Evolutionary conservation across 2,797 vertebrate species (phyloP), one percentile per base, ranked within the genome.

Genomic region (Peromyscus aztecus): DNA sequence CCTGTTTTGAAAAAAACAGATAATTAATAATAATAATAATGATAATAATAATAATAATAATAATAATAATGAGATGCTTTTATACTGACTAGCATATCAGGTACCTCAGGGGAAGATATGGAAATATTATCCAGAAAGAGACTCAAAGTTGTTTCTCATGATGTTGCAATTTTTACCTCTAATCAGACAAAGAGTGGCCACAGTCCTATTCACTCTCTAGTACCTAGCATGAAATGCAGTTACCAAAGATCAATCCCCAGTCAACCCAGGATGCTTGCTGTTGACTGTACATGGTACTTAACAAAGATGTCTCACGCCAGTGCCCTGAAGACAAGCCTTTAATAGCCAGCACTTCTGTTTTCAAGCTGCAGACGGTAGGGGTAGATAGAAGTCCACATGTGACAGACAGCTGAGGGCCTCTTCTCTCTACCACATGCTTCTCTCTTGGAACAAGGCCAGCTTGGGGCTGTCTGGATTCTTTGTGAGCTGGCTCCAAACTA

Each of bases 311-410:
- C 94, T 93, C 63, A 75, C 17, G 83, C 37, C 63, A 37, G 4
- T 90, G 67, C 49, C 59, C 76, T 14, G 13, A 92, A 94, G 88
- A 91, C 61, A 84, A 75, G 49, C 82, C 80, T 95, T 75, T 75
- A 29, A 59, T 52, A 86, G 55, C 57, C 34, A 49, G 10, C 37
- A 40, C 59, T 95, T 94, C 81, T 82, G 85, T 97, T 96, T 86
- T 65, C 96, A 91, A 63, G 80, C 82, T 91, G 92, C 65, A 94
- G 95, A 96, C 97, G 84, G 97, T 92, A 96, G 95, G 97, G 90
- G 93, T 97, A 97, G 96, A 94, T 97, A 95, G 91, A 96, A 97
- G 91, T 29, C 77, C 76, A 59, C n/a, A 65, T 92, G 89, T 94
- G 87, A 97, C 96, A 98, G 86, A 57, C 93, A 49, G 27, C 87